Evolutionary conservation across 2,113 vertebrate genomes (phyloP), one percentile per base, ranked within the genome.

Genomic region (Alouatta palliata): DNA sequence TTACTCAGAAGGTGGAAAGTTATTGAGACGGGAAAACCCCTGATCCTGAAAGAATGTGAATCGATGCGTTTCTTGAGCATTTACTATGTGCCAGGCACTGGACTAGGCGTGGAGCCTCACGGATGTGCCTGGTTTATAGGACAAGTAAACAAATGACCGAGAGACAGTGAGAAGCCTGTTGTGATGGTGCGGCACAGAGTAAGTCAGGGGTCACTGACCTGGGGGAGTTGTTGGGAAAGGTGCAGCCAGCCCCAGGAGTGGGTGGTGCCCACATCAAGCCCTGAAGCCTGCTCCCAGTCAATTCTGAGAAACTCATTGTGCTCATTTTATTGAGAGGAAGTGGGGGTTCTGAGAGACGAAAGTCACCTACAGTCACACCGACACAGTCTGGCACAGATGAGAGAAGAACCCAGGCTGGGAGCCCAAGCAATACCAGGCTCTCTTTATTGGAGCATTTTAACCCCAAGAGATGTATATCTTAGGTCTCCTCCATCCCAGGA

Each of bases 181-280:
- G 4, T 25, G n/a, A 13, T 45, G 64, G 14, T 30, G 35, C n/a
- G 7, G 47, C 23, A 25, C 0, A 16, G 73, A 17, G 5, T 4
- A 17, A 43, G 19, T 49, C 49, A 35, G 79, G 8, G 23, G 40
- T 23, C 19, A 20, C 58, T 5, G 80, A 45, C 37, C 2, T 5
- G 5, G 25, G 37, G 30, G 47, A 84, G 35, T 52, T 1, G 32
- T 49, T 45, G 7, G 14, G 27, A 13, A 64, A 64, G 0, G 0
- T 27, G 47, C 10, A 45, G 32, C 20, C 8, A 75, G 43, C 66
- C n/a, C n/a, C 10, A 2, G 45, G 37, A 80, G 9, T 58, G 47
- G 25, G 40, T 2, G 32, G 32, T 0, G 0, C 32, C 49, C 79
- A 13, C 0, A 3, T 25, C 52, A 8, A 32, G 45, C 12, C 70